Conservation (phyloP, 2,113 vertebrate species). For the Lathamus discolor region DNA sequence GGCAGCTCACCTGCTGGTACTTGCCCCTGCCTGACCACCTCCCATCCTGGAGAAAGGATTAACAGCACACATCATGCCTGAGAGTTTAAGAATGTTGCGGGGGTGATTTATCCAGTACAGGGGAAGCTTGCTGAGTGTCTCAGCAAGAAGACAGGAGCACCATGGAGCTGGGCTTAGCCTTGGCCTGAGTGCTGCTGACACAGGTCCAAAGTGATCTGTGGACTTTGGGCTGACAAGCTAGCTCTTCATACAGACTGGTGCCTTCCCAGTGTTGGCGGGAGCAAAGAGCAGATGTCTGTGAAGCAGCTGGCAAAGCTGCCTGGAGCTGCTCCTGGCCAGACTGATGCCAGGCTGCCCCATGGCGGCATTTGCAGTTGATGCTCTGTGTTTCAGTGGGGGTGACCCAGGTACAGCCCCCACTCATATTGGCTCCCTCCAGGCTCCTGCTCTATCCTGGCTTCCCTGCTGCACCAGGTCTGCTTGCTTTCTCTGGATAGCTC, state of each 20-base stretch:
- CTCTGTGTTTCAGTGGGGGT: not conserved
- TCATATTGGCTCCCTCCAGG: not conserved
- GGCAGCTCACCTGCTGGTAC: not conserved
- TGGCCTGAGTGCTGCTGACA: accelerated
- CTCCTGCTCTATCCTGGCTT: not conserved
- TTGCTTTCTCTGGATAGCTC: not conserved
- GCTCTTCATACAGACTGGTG: not conserved
- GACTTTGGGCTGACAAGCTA: not conserved
- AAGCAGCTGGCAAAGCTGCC: slow-evolving; percentile 1
- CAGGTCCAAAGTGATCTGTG: not conserved
- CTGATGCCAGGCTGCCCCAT: not conserved
- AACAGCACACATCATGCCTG: not conserved
- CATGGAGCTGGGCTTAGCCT: not conserved
- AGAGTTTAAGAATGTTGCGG: not conserved
- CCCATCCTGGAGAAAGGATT: not conserved
- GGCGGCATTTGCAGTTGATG: accelerated
- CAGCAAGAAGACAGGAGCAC: not conserved
- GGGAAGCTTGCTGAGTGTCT: not conserved
- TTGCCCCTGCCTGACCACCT: not conserved
- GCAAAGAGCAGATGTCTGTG: not conserved
- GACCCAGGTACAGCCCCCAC: not conserved
- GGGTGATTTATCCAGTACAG: not conserved
- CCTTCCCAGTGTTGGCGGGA: accelerated
- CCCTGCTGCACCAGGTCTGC: not conserved
- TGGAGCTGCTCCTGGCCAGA: not conserved